Evolutionary conservation across 2,113 vertebrate species (phyloP), one percentile per base, ranked within the genome.

Genomic region (Thymallus thymallus): DNA sequence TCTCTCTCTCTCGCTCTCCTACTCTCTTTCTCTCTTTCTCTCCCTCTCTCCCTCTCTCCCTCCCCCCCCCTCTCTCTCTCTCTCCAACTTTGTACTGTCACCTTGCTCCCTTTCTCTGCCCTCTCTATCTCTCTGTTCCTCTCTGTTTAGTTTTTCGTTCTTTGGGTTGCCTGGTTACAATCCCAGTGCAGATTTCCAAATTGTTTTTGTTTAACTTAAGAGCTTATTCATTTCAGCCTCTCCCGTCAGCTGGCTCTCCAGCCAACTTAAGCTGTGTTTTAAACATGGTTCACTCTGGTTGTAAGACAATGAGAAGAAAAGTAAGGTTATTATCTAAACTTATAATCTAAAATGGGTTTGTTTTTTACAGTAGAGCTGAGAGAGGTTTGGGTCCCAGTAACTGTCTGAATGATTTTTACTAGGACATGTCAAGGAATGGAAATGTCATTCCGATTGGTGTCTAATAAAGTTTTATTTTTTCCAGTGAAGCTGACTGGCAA

Each of bases 161-260:
- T 63, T 24, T 45, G 4, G 68, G 83, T 88, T 87, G 85, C 84
- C 16, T 74, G 79, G 87, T 80, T 88, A 91, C 81, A n/a, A 73
- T 76, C 29, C 56, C 63, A 6, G 30, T 88, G 78, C 68, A 79
- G 70, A 88, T 73, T 85, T 74, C 84, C 24, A 45, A 81, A 77
- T 75, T 72, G 80, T 80, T 81, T 85, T 76, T 77, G 73, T 77
- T 75, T 80, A 58, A 82, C 51, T 82, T 71, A 70, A 65, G 77
- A 78, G 48, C 82, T 80, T 78, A 78, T 84, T 80, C 5, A 70
- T 78, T 78, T 82, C 55, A 76, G 55, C 20, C 7, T 23, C 61
- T 81, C 72, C 74, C 63, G 66, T 69, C 45, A 29, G 61, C 65
- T 32, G 72, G 9, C 77, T 46, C 71, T 70, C 64, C 23, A 67